Percentiles rank a stretch among this genome's conserved stretches.
Conservation (phyloP, 2,113 vertebrate species). For the Rhea pennata region DNA sequence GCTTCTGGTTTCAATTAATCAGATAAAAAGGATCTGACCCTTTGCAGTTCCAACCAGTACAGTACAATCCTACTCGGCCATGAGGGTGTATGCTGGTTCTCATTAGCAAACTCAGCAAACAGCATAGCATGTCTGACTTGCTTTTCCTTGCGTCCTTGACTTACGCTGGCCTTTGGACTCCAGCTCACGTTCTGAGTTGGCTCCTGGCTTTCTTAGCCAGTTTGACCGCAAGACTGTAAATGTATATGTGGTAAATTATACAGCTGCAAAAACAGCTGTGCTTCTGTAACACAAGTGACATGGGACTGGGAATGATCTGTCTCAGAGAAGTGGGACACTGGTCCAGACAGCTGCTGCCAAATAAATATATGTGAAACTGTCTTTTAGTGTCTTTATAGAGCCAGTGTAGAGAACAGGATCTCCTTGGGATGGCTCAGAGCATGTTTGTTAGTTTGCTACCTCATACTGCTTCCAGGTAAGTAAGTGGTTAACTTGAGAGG, state of each 20-base stretch:
- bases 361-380: neutral
- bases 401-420: neutral
- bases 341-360: neutral
- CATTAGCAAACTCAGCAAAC: neutral
- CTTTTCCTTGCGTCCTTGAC: neutral
- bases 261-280: neutral
- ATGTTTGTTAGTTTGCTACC: neutral
- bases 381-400: neutral
- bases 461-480: neutral
- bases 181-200: neutral
- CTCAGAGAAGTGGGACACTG: accelerated
- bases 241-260: neutral
- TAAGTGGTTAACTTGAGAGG: neutral
- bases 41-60: neutral
- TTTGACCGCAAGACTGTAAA: no score
- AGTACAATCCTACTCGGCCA: accelerated
- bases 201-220: neutral
- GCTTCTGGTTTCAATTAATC: neutral
- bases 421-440: neutral
- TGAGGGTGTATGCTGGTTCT: neutral
- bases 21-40: neutral
- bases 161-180: neutral
- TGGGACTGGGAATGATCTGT: neutral
- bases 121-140: no score
- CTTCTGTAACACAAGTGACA: neutral